A percentile compares a stretch with the other conserved stretches of the same genome.
These are phyloP conservation scores for Tetragonula clypearis DNA, from an alignment of 1,140 invertebrate genomes.

Conservation along the genomic window DNA sequence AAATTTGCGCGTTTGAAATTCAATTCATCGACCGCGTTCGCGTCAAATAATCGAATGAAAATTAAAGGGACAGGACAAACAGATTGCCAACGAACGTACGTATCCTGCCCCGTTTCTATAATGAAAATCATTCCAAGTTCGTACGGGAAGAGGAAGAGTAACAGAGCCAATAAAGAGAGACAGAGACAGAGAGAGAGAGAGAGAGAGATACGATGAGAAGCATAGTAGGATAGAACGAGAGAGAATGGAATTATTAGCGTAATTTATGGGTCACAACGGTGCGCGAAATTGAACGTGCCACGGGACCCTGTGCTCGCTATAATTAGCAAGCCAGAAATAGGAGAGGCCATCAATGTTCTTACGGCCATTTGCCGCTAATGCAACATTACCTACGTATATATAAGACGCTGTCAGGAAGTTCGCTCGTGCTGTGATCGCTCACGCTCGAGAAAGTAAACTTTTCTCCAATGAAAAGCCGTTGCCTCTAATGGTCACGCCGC, in stretches of 20 bases:
- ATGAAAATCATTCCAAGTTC: background rate
- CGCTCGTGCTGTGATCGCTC: slow-evolving; percentile 29
- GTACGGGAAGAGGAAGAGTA: no score
- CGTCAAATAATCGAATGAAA: background rate
- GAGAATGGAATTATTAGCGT: slow-evolving; percentile 29
- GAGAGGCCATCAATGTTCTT: slow-evolving; percentile 63
- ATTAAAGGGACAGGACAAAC: background rate
- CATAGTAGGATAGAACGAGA: background rate
- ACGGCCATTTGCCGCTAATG: slow-evolving; percentile 53
- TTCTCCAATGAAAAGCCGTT: slow-evolving; percentile 40
- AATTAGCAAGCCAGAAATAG: slow-evolving; percentile 66
- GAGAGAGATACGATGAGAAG: background rate
- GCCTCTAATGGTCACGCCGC: slow-evolving; percentile 38
- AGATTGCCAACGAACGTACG: background rate
- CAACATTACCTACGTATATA: slow-evolving; percentile 48
- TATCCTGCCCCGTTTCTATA: background rate
- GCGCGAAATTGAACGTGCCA: slow-evolving; percentile 62
- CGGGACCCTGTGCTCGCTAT: slow-evolving; percentile 52
- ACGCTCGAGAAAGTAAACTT: slow-evolving; percentile 48
- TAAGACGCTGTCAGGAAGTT: slow-evolving; percentile 47
- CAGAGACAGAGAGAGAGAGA: background rate
- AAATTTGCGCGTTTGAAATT: background rate
- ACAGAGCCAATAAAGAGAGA: background rate
- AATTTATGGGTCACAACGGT: slow-evolving; percentile 57
- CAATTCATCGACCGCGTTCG: background rate